Conservation (phyloP, 2,888 invertebrate species). For the Drosophila pegasa region DNA sequence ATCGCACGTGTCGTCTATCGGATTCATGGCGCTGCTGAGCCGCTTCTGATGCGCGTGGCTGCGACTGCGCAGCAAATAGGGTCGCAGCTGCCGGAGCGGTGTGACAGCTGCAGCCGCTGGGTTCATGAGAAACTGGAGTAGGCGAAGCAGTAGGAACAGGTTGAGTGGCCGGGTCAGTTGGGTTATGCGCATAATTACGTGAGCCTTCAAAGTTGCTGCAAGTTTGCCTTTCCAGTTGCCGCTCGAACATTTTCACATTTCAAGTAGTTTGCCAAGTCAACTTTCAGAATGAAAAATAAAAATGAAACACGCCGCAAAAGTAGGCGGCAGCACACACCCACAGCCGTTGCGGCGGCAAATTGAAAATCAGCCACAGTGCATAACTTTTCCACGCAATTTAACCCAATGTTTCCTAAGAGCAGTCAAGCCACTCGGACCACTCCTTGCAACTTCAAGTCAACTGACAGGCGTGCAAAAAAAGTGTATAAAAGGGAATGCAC, state of each 20-base stretch:
- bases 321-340: constrained; percentile 18
- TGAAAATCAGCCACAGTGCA: constrained; percentile 35
- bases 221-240: constrained; percentile 60
- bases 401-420: constrained; percentile 50
- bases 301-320: constrained; percentile 31
- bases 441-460: constrained; percentile 5
- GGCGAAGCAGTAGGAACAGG: constrained; percentile 14
- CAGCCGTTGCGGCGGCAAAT: neutral
- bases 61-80: neutral
- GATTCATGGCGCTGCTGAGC: neutral
- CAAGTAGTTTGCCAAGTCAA: constrained; percentile 75
- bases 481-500: neutral
- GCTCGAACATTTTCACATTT: constrained; percentile 72
- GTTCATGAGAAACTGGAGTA: constrained; percentile 19
- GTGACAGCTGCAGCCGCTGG: neutral
- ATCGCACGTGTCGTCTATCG: constrained; percentile 9
- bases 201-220: constrained; percentile 63
- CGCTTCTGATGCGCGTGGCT: constrained; percentile 2
- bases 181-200: constrained; percentile 65
- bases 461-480: constrained; percentile 2
- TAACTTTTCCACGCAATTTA: constrained; percentile 75
- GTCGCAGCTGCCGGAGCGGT: neutral
- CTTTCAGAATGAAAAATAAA: constrained; percentile 51
- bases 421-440: constrained; percentile 12
- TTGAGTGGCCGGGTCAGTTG: constrained; percentile 31